Conservation (phyloP, 2,888 invertebrate species). For the Acleris cristana region DNA sequence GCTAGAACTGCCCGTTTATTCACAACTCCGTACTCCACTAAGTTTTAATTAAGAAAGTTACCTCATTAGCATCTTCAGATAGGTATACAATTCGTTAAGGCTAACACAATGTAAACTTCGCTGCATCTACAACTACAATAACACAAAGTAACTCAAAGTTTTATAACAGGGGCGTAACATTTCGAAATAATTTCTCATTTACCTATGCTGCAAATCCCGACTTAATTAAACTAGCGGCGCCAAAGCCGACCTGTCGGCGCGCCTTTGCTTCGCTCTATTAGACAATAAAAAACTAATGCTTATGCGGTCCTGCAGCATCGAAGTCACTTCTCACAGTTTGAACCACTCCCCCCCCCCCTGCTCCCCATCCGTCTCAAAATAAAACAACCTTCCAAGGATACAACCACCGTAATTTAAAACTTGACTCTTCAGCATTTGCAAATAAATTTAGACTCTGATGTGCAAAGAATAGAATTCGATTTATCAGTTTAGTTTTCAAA, state of each 20-base stretch:
- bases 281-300: slow-evolving; percentile 81
- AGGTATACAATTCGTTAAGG: slow-evolving; percentile 22
- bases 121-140: slow-evolving; percentile 12
- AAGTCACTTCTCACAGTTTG: slow-evolving; percentile 79
- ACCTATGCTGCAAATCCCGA: slow-evolving; percentile 63
- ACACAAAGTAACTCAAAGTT: slow-evolving; percentile 9
- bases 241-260: slow-evolving; percentile 78
- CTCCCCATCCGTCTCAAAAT: slow-evolving; percentile 59
- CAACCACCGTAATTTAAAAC: slow-evolving; percentile 77
- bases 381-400: slow-evolving; percentile 82
- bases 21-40: slow-evolving; percentile 13
- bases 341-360: slow-evolving; percentile 51
- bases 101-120: slow-evolving; percentile 20
- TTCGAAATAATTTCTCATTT: slow-evolving; percentile 48
- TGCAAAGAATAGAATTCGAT: slow-evolving; percentile 46
- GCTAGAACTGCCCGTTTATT: slow-evolving; percentile 18
- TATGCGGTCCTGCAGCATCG: slow-evolving; percentile 66
- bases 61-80: slow-evolving; percentile 34
- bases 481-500: slow-evolving; percentile 39
- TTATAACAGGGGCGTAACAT: slow-evolving; percentile 47
- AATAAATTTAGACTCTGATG: slow-evolving; percentile 53
- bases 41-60: slow-evolving; percentile 37
- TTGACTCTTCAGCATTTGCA: slow-evolving; percentile 53
- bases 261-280: slow-evolving; percentile 78
- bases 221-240: slow-evolving; percentile 78